Conservation (phyloP, 2,113 vertebrate genomes). For the Steatornis caripensis region DNA sequence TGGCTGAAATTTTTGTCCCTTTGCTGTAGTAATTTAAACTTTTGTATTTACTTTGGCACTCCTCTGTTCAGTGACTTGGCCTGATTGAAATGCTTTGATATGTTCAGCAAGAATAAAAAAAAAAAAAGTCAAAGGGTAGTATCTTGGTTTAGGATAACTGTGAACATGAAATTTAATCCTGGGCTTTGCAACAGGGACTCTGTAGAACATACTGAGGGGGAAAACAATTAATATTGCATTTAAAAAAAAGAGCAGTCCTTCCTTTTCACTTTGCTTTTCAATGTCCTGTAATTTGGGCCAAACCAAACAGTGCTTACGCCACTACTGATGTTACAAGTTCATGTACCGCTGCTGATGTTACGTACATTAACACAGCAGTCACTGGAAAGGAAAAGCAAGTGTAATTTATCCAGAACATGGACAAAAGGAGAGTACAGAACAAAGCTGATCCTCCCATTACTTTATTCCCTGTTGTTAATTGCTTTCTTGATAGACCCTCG, state of each 20-base stretch:
- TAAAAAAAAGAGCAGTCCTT: not conserved
- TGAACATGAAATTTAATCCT: slow-evolving; percentile 66
- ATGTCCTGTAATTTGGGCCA: slow-evolving; percentile 37
- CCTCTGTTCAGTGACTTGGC: slow-evolving; percentile 65
- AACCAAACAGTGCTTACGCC: slow-evolving; percentile 54
- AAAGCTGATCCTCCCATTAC: not conserved
- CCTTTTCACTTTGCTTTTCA: slow-evolving; percentile 26
- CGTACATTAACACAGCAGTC: slow-evolving; percentile 3
- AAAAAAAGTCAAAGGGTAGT: slow-evolving; percentile 42
- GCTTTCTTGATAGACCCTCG: not conserved
- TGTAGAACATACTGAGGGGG: not conserved
- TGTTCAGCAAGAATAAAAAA: slow-evolving; percentile 65
- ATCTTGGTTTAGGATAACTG: slow-evolving; percentile 69
- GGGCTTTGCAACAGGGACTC: slow-evolving; percentile 9
- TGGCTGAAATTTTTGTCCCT: slow-evolving; percentile 61
- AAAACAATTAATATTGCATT: slow-evolving; percentile 19
- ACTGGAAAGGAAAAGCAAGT: slow-evolving; percentile 22
- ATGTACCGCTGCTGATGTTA: not conserved
- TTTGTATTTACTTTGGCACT: slow-evolving; percentile 76
- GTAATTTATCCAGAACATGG: not conserved
- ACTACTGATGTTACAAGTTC: slow-evolving; percentile 46
- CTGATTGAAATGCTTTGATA: slow-evolving; percentile 76
- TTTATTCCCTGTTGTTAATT: not conserved
- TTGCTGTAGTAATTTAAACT: slow-evolving; percentile 70
- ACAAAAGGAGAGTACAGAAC: not conserved